phyloP scores from a whole-genome alignment of 2,888 invertebrate genomes.

The Flabesymbios commensalis region DNA sequence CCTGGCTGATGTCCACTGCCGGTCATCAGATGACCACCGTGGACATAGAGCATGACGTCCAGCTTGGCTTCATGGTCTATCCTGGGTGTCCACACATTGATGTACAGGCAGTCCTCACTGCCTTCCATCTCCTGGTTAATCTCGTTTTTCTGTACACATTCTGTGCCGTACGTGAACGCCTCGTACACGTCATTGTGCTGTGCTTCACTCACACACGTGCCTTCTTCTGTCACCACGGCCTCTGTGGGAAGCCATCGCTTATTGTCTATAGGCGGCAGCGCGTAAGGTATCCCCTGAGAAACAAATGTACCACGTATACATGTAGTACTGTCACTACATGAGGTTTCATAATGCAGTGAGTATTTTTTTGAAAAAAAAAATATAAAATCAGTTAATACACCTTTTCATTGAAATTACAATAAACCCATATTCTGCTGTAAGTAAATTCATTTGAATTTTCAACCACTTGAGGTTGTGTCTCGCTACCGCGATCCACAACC shows the following conservation, averaged over 20 bases:
- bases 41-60: constrained; percentile 29
- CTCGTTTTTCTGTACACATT: constrained; percentile 7
- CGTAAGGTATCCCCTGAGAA: constrained; percentile 24
- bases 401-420: too few relatives aligned
- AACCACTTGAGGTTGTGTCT: too few relatives aligned
- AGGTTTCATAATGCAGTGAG: too few relatives aligned
- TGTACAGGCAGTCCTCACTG: constrained; percentile 29
- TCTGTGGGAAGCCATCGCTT: constrained; percentile 15
- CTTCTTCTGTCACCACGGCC: background rate
- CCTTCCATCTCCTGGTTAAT: constrained; percentile 2
- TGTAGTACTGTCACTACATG: too few relatives aligned
- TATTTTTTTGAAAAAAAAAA: too few relatives aligned
- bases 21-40: constrained; percentile 28
- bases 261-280: constrained; percentile 8
- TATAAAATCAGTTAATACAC: too few relatives aligned
- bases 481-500: too few relatives aligned
- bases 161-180: background rate
- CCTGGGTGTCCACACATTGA: constrained; percentile 31
- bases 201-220: background rate
- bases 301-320: too few relatives aligned
- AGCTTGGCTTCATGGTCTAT: background rate
- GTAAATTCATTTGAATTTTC: too few relatives aligned
- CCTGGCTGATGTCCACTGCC: constrained; percentile 27
- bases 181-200: background rate
- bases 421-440: too few relatives aligned